Evolutionary conservation across 2,113 vertebrate species (phyloP), one percentile per base, ranked within the genome.

Genomic region (Sarotherodon lohbergeri): DNA sequence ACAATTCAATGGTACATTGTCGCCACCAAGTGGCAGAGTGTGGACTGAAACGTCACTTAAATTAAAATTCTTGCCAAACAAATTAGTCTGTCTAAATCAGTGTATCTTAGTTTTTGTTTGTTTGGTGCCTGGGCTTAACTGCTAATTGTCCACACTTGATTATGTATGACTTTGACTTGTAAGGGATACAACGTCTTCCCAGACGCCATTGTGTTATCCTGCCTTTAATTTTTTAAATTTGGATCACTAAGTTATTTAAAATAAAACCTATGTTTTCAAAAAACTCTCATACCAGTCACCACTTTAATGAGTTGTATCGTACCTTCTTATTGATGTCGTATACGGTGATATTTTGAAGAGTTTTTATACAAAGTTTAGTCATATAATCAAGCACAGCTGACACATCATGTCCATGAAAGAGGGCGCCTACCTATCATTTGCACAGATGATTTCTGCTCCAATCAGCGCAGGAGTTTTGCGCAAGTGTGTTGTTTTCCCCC

Each of bases 361-460:
- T 36, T 63, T 71, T 71, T 43, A 24, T 71, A 71, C 39, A 43
- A 46, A 43, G 13, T 43, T 9, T 14, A 41, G 36, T 43, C 39
- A 71, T 43, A 16, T 27, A 46, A 16, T 3, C 6, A 71, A 46
- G 66, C 66, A 46, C 66, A 73, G 22, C 22, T 76, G 24, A 48
- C 41, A 32, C 27, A 32, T 46, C 10, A 5, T 29, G 16, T 76
- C 43, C 59, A 4, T 1, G 9, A 63, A 66, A 76, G 17, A 1
- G 9, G 7, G 71, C 71, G 24, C 71, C 71, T 46, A 0, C 24
- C 14, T 32, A 0, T 50, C 1, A 19, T 14, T 27, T 34, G 85
- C 86, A 86, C 84, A 79, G 80, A 43, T 24, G 2, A 48, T 50
- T n/a, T 80, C 17, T 84, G 5, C 17, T 8, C 90, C 84, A 91